These are phyloP conservation scores for Silvanus unidentatus DNA, from an alignment of 2,888 invertebrate species.

Conservation along the genomic window DNA sequence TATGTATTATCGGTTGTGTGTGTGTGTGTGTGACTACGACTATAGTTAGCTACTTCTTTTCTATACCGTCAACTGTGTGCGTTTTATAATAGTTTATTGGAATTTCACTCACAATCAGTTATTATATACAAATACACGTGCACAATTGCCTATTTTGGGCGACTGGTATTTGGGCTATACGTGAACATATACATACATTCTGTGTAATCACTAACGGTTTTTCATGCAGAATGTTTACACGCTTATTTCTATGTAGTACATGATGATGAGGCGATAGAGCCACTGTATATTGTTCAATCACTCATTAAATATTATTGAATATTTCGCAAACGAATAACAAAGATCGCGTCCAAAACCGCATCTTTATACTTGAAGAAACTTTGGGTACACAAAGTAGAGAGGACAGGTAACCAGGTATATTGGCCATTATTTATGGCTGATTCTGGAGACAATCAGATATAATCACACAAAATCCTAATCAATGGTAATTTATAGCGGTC, in stretches of 20 bases:
- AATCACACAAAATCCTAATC: slow-evolving; percentile 48
- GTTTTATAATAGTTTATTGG: slow-evolving; percentile 7
- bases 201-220: slow-evolving; percentile 12
- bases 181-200: slow-evolving; percentile 9
- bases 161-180: slow-evolving; percentile 18
- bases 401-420: slow-evolving; percentile 31
- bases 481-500: slow-evolving; percentile 47
- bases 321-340: too few relatives aligned
- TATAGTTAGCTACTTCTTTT: too few relatives aligned
- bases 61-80: not conserved
- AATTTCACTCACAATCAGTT: slow-evolving; percentile 11
- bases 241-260: slow-evolving; percentile 14
- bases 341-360: too few relatives aligned
- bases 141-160: slow-evolving; percentile 23
- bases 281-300: too few relatives aligned
- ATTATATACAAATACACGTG: slow-evolving; percentile 20
- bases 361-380: too few relatives aligned
- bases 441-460: slow-evolving; percentile 46
- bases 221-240: slow-evolving; percentile 12
- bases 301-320: too few relatives aligned
- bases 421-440: slow-evolving; percentile 45
- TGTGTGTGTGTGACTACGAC: too few relatives aligned
- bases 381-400: too few relatives aligned
- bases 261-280: too few relatives aligned
- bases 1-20: slow-evolving; percentile 21